A percentile compares a stretch with the other conserved stretches of the same genome.
Conservation (phyloP, 2,888 invertebrate species). For the Shargacucullia verbasci region DNA sequence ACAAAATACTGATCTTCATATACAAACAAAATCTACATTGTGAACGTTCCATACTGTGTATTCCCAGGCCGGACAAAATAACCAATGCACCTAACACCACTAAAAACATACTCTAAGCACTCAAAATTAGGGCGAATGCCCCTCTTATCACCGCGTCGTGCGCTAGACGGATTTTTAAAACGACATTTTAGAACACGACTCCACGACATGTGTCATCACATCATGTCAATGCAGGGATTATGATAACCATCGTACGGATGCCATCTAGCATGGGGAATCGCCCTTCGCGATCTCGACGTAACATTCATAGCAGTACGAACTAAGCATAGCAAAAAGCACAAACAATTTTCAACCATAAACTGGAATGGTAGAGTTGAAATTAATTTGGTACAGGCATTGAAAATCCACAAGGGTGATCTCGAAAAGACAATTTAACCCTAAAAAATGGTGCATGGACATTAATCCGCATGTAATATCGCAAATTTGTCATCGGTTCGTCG, state of each 20-base stretch:
- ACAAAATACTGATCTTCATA: constrained; percentile 77
- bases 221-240: constrained; percentile 89
- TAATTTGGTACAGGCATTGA: constrained; percentile 41
- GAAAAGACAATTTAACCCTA: constrained; percentile 89
- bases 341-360: constrained; percentile 58
- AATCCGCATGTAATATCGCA: constrained; percentile 89
- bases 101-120: constrained; percentile 60
- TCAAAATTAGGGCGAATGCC: constrained; percentile 59
- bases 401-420: constrained; percentile 73
- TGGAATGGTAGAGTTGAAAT: constrained; percentile 46
- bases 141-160: constrained; percentile 47
- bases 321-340: constrained; percentile 48
- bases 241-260: constrained; percentile 88
- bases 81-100: constrained; percentile 30
- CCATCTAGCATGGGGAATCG: constrained; percentile 86
- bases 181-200: constrained; percentile 84
- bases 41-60: constrained; percentile 76
- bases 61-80: constrained; percentile 75
- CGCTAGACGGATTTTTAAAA: constrained; percentile 74
- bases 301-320: constrained; percentile 66
- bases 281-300: constrained; percentile 84
- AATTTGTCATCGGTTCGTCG: constrained; percentile 87
- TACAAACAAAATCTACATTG: constrained; percentile 81
- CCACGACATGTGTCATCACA: constrained; percentile 89
- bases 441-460: constrained; percentile 87